phyloP scores from a whole-genome alignment of 2,888 invertebrate genomes.

The Scaptomyza caliginosa region DNA sequence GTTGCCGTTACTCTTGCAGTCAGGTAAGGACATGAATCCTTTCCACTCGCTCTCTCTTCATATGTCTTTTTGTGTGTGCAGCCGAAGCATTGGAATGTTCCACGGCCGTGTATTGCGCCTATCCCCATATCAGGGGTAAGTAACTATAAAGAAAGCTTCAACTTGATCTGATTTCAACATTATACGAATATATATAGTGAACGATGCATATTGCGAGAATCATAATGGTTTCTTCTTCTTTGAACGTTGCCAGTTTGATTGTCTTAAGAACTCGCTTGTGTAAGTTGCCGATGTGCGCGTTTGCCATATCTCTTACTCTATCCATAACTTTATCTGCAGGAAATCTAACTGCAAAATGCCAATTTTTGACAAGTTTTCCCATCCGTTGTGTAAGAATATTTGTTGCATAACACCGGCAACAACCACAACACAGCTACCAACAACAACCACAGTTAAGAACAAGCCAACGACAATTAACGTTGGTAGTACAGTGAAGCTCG shows the following conservation, averaged over 20 bases:
- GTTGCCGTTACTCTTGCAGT: conserved; percentile 12
- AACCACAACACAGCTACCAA: not conserved
- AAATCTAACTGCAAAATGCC: not conserved
- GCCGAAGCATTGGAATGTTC: not conserved
- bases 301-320: too few species aligned
- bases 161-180: not conserved
- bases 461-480: not conserved
- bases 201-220: not conserved
- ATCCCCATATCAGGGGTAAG: not conserved
- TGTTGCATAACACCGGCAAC: conserved; percentile 24
- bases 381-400: conserved; percentile 29
- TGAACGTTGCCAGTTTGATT: not conserved
- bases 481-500: not conserved
- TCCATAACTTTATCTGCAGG: not conserved
- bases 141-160: not conserved
- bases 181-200: not conserved
- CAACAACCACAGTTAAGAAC: not conserved
- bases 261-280: accelerated
- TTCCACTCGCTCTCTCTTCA: too few species aligned
- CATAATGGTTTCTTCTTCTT: not conserved
- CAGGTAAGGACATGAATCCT: not conserved
- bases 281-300: not conserved
- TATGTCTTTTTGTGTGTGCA: too few species aligned
- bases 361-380: not conserved
- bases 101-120: not conserved